These are phyloP conservation scores for Trichogramma dendrolimi DNA, from an alignment of 2,888 invertebrate genomes.

Conservation along the genomic window DNA sequence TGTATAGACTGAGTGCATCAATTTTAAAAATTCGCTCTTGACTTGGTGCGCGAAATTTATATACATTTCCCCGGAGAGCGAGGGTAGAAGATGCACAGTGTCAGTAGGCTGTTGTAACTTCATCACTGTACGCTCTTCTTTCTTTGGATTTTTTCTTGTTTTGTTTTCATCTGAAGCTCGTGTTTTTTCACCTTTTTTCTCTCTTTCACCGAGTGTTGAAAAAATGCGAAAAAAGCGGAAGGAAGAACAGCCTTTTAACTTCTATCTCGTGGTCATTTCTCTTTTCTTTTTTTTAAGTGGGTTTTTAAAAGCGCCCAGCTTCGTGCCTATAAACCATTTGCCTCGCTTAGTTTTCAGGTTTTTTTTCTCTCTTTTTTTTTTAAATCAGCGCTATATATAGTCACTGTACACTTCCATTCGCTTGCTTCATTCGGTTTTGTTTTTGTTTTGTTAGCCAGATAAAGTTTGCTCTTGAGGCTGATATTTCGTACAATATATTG, in stretches of 20 bases:
- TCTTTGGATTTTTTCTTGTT: too few species aligned
- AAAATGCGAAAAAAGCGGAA: constrained; percentile 1
- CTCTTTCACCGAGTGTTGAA: neutral
- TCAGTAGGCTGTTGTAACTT: too few species aligned
- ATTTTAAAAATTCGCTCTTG: constrained; percentile 7
- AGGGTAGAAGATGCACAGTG: neutral
- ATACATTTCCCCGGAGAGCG: constrained; percentile 6
- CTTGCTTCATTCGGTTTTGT: too few species aligned
- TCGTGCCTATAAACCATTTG: neutral
- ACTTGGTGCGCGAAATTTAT: constrained; percentile 1
- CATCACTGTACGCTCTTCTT: too few species aligned
- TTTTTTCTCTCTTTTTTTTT: neutral
- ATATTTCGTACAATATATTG: constrained; percentile 20
- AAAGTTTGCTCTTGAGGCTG: constrained; percentile 7
- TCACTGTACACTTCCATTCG: too few species aligned
- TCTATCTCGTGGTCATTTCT: constrained; percentile 6
- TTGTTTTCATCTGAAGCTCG: neutral
- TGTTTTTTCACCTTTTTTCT: neutral
- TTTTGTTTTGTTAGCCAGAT: neutral
- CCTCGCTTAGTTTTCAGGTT: neutral
- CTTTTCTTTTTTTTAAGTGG: constrained; percentile 15
- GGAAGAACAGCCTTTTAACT: constrained; percentile 13
- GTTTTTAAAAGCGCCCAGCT: constrained; percentile 9
- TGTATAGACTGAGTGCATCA: neutral
- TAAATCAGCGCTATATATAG: neutral